Percentiles rank a stretch among this genome's conserved stretches.
phyloP scores from a whole-genome alignment of 2,797 vertebrate genomes.

The Halcyon chelicuti region DNA sequence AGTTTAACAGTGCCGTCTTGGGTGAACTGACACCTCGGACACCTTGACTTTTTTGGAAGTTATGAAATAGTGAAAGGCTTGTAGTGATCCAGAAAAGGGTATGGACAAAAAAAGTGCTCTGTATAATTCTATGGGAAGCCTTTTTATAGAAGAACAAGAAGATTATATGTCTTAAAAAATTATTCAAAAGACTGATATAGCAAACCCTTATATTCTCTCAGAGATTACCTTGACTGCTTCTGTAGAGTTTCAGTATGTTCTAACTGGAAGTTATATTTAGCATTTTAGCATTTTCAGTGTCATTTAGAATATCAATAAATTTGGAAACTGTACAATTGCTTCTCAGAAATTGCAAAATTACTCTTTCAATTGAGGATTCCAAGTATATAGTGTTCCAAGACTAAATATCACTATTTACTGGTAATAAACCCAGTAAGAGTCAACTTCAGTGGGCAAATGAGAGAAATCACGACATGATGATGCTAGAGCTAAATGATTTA shows the following conservation, averaged over 20 bases:
- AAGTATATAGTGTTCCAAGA: constrained; percentile 17
- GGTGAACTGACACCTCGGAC: background rate
- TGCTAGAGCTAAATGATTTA: constrained; percentile 1
- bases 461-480: background rate
- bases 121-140: background rate
- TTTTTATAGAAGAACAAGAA: background rate
- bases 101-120: background rate
- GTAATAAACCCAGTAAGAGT: background rate
- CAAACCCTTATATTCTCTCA: background rate
- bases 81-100: background rate
- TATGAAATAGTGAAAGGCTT: background rate
- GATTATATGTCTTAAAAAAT: background rate
- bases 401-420: constrained; percentile 38
- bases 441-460: constrained; percentile 16
- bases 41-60: background rate
- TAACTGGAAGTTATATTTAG: constrained; percentile 39
- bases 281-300: constrained; percentile 14
- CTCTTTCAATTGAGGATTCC: background rate
- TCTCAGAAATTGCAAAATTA: constrained; percentile 50
- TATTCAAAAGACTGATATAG: background rate
- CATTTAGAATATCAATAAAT: constrained; percentile 37
- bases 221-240: constrained; percentile 10
- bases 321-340: constrained; percentile 54
- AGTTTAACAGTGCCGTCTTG: background rate
- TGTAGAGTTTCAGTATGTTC: background rate